Base-by-base conservation (phyloP, 2,113 vertebrate genomes). In the Datnioides undecimradiatus region DNA sequence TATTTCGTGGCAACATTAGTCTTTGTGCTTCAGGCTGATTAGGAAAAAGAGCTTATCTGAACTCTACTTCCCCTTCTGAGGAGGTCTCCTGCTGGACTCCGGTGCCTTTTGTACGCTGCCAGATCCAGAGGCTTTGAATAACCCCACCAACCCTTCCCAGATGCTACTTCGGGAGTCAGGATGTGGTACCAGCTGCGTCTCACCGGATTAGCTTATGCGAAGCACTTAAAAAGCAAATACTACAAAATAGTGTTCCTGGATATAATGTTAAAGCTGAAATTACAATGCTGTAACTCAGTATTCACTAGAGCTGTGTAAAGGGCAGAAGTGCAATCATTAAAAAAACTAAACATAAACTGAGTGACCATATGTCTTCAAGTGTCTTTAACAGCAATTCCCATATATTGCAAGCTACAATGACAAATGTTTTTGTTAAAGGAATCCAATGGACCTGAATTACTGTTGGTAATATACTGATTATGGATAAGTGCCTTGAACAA, bases 91-190 rank as follows among this genome's bases (percentile, higher is more conserved):
- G 68, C 79, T 85, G 70, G 79, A 79, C 70, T 58, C 23, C 27
- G 34, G 46, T 72, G 41, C 41, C 66, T 82, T 79, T 76, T 73
- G 69, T 40, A 27, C 34, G 33, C 73, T 86, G 83, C 77, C 82
- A 87, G 57, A 78, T 77, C 45, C 77, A 83, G 64, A 73, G 55
- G 76, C 82, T 90, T 89, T 90, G 52, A 86, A 83, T 67, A 6
- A 21, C 63, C 29, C 51, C 38, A n/a, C n/a, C n/a, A n/a, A n/a
- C 41, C 23, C 51, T 23, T 40, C 34, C 31, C 62, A 70, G 70
- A 63, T 78, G 70, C 70, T 65, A 76, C 51, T 71, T 66, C 65
- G 23, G 46, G 27, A 51, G 63, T 60, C 36, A 84, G 70, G 80
- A 13, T 73, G 66, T 64, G 52, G 45, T 55, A 49, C 70, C 73